Evolutionary conservation across 1,140 invertebrate species (phyloP), one percentile per base, ranked within the genome.

Genomic region (Eulimnadia texana): DNA sequence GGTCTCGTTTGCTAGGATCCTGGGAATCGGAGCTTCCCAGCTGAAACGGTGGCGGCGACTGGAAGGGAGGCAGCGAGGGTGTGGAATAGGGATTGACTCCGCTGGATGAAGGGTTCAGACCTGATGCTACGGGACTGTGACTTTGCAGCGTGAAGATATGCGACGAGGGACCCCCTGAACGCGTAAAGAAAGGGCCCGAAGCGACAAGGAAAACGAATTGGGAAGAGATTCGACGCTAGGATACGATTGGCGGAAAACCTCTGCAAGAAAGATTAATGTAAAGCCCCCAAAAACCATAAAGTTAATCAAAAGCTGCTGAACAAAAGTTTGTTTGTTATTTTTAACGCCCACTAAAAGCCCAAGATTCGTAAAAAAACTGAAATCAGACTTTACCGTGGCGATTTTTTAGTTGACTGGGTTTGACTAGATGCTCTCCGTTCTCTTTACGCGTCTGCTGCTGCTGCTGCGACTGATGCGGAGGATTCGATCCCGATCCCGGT

Each of bases 391-490:
- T 68, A 75, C 77, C 77, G 67, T 76, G 74, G 25, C 72, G 68
- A 61, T 72, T 74, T 66, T 77, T 78, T 11, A 79, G 67, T 63
- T 76, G 75, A 65, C 73, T 78, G 25, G 78, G 77, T 66, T 76
- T 77, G 24, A 79, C 72, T 54, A 79, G 69, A 63, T 74, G 73
- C 59, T 79, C 76, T 10, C 73, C 72, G 65, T 74, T 72, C 47
- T 72, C 56, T 25, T n/a, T n/a, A n/a, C n/a, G n/a, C n/a, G n/a
- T n/a, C n/a, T n/a, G n/a, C n/a, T n/a, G n/a, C n/a, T n/a, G n/a
- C n/a, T n/a, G n/a, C n/a, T n/a, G n/a, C n/a, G n/a, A n/a, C 53
- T 58, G 33, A 19, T 28, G 33, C 50, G 60, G 67, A 63, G 70
- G 68, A 61, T 64, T 67, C 33, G 33, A 42, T 42, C 33, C 33